Evolutionary conservation across 2,113 vertebrate species (phyloP), one percentile per base, ranked within the genome.

Genomic region (Egretta garzetta): DNA sequence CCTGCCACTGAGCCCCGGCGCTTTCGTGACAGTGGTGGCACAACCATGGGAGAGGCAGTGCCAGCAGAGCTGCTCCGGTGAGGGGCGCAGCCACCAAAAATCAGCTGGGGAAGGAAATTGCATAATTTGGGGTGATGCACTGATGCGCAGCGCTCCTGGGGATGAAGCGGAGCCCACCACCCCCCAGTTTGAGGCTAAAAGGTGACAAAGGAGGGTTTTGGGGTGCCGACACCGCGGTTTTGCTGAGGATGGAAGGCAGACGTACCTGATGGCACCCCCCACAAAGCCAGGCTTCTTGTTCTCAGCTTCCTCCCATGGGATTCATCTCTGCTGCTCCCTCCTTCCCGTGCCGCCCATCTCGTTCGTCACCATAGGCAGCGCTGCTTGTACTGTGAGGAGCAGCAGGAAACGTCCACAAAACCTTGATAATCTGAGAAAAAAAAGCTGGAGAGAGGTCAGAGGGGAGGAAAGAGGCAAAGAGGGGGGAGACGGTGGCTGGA

Each of bases 271-370:
- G 8, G 80, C 58, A 64, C 14, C 50, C 28, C 35, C 14, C 2
- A 1, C 19, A 32, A 58, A 74, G 17, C 20, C 27, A 22, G 70
- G 45, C 37, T 62, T 41, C 49, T 66, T 52, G 41, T 22, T 83
- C 9, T 28, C 43, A 59, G 53, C 4, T 8, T 68, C 33, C 82
- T n/a, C 56, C 56, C 27, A 8, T 0, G 2, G 71, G 75, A 88
- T 86, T 91, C 10, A 16, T 14, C 33, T 73, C 59, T 83, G 58
- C 41, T 55, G 58, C 41, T 55, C 37, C 45, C 22, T 79, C 60
- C 55, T 86, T 71, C 56, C 56, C 0, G 0, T 39, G 30, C 23
- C 3, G 2, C 32, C 41, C 41, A 41, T 41, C 41, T 13, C 4
- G 0, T 74, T 55, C 67, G 2, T 63, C 3, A 0, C 45, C 33